These are phyloP conservation scores for Cotesia glomerata DNA, from an alignment of 1,140 invertebrate genomes.

Conservation along the genomic window DNA sequence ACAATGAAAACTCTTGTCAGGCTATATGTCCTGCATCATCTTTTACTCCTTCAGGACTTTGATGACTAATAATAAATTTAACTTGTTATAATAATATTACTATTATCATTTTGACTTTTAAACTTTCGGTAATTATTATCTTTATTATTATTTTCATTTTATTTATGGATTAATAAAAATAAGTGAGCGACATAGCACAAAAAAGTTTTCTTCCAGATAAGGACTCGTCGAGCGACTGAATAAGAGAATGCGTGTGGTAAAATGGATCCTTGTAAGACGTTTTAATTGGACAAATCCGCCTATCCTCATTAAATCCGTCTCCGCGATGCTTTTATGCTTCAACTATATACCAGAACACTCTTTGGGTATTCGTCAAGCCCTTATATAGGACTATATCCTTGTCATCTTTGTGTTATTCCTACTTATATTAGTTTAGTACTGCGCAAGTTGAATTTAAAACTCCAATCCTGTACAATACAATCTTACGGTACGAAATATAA, in stretches of 20 bases:
- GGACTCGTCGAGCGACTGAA: background rate
- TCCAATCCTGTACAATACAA: conserved; percentile 30
- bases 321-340: conserved; percentile 38
- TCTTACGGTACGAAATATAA: conserved; percentile 31
- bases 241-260: conserved; percentile 40
- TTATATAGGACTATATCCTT: conserved; percentile 42
- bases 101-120: too few species aligned
- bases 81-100: too few species aligned
- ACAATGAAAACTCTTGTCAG: conserved; percentile 48
- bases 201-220: background rate
- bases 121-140: too few species aligned
- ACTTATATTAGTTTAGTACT: conserved; percentile 30
- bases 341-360: conserved; percentile 6
- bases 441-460: conserved; percentile 48
- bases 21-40: conserved; percentile 11
- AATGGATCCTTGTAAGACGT: conserved; percentile 64
- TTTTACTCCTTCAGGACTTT: background rate
- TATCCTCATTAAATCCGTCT: conserved; percentile 64
- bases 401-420: conserved; percentile 55
- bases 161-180: too few species aligned
- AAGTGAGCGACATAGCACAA: background rate
- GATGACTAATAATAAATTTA: background rate
- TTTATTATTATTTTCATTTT: too few species aligned
- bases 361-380: conserved; percentile 33
- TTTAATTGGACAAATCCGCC: conserved; percentile 67